Conservation (phyloP, 2,888 invertebrate genomes). For the Torymus auratus region DNA sequence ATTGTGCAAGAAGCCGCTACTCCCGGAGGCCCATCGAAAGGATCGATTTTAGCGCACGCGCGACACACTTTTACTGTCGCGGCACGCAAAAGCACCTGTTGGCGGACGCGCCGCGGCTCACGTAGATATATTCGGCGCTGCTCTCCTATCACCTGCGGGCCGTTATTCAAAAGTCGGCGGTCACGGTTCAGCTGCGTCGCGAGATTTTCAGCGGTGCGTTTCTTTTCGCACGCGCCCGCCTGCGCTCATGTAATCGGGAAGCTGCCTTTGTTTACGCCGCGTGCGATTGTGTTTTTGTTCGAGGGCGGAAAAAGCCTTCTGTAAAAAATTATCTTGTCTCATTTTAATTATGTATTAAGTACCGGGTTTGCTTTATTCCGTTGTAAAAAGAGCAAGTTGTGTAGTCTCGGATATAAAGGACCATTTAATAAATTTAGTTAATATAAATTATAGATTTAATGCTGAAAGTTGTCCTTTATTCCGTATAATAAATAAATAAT, state of each 20-base stretch:
- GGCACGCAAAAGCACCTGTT: slow-evolving; percentile 47
- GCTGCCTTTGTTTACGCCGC: neutral
- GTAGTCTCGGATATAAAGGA: no score
- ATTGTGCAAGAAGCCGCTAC: no score
- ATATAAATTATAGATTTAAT: no score
- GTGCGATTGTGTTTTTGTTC: slow-evolving; percentile 7
- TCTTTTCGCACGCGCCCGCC: neutral
- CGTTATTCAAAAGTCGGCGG: neutral
- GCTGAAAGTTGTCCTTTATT: no score
- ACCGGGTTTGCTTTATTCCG: no score
- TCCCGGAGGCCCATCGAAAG: neutral
- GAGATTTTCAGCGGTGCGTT: no score
- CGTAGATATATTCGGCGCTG: slow-evolving; percentile 37
- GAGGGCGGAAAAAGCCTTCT: neutral
- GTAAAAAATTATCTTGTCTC: no score
- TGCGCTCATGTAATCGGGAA: neutral
- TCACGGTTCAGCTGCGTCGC: no score
- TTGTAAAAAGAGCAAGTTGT: no score
- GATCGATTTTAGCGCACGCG: slow-evolving; percentile 32
- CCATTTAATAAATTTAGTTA: no score
- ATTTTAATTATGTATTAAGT: no score
- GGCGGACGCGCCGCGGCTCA: slow-evolving; percentile 9
- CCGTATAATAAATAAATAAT: no score
- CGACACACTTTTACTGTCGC: slow-evolving; percentile 40
- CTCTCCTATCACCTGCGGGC: slow-evolving; percentile 20